phyloP scores from a whole-genome alignment of 1,140 invertebrate species.

The Homarus americanus region DNA sequence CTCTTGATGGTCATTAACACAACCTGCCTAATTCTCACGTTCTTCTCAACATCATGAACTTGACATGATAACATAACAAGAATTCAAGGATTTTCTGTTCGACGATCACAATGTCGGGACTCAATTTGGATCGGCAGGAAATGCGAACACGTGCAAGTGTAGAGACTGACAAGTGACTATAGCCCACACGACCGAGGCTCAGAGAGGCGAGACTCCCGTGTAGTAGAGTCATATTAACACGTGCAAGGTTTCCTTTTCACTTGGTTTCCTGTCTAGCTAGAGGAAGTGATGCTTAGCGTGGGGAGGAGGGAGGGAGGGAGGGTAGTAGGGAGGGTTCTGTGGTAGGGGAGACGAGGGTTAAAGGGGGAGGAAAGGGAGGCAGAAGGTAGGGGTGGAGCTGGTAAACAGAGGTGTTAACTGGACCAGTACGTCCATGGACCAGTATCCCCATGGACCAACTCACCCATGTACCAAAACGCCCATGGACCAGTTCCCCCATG shows the following conservation, averaged over 20 bases:
- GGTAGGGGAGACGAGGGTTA: neutral
- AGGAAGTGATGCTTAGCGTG: constrained; percentile 63
- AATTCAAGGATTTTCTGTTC: too few relatives aligned
- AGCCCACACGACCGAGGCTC: neutral
- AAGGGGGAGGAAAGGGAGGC: neutral
- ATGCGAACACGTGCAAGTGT: constrained; percentile 61
- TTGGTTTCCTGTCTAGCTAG: constrained; percentile 48
- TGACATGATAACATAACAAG: too few relatives aligned
- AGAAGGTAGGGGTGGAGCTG: neutral
- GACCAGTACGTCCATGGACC: too few relatives aligned
- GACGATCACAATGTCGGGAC: constrained; percentile 26
- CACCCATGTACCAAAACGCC: too few relatives aligned
- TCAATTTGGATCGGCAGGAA: constrained; percentile 43
- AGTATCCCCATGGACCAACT: too few relatives aligned
- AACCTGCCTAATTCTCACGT: too few relatives aligned
- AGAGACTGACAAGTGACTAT: neutral
- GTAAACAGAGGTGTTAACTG: neutral
- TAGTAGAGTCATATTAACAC: constrained; percentile 33
- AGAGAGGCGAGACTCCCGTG: constrained; percentile 12
- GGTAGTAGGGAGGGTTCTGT: neutral
- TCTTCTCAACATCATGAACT: too few relatives aligned
- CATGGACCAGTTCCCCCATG: too few relatives aligned
- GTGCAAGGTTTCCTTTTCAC: constrained; percentile 62
- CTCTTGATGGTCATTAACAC: neutral
- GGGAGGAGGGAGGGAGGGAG: neutral